Evolutionary conservation across 2,113 vertebrate genomes (phyloP).

Genomic region (Struthidea cinerea): DNA sequence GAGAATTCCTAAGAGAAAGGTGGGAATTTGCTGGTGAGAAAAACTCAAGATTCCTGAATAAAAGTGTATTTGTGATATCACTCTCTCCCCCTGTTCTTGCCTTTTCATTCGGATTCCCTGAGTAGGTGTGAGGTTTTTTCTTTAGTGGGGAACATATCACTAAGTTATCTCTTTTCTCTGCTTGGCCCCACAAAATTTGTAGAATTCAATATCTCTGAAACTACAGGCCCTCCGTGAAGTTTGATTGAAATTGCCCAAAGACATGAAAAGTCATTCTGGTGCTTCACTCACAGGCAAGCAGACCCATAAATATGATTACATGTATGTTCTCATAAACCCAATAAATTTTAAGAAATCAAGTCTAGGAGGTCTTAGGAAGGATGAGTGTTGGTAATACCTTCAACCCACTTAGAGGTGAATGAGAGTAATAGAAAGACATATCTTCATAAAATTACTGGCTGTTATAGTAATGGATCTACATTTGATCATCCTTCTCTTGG

Average conservation of each 20-base stretch:
- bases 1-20: neutral
- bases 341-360: neutral
- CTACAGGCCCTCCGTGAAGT: neutral
- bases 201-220: neutral
- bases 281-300: neutral
- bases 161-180: neutral
- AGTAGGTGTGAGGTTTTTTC: neutral
- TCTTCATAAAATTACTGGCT: neutral
- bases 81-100: neutral
- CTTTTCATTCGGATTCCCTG: neutral
- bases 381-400: neutral
- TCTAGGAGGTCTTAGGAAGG: neutral
- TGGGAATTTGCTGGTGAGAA: neutral
- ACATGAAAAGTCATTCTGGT: neutral
- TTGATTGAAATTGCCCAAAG: neutral
- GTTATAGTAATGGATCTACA: neutral
- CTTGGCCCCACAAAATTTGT: neutral
- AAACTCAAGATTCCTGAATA: neutral
- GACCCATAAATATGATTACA: neutral
- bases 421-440: neutral
- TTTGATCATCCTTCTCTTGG: neutral
- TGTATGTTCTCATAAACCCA: neutral
- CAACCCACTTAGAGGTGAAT: neutral
- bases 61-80: neutral
- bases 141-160: neutral